Evolutionary conservation across 2,888 invertebrate species (phyloP).

Genomic region (Thecocarcelia acutangulata): DNA sequence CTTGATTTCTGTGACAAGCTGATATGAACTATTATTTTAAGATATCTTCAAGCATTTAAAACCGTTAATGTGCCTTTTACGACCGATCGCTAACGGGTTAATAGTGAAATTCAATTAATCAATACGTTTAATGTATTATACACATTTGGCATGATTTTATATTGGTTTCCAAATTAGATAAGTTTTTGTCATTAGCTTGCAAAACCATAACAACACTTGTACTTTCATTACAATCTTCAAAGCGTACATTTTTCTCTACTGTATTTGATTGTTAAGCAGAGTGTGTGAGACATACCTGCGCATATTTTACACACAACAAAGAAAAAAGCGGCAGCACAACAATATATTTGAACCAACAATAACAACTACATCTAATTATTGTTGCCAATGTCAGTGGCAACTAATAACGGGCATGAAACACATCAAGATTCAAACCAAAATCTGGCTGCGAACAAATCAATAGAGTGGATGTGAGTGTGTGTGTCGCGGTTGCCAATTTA

Average conservation of each 20-base stretch:
- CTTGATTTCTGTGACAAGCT: too few relatives aligned
- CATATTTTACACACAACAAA: constrained; percentile 18
- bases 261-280: not conserved
- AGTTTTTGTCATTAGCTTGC: constrained; percentile 21
- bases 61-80: not conserved
- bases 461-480: not conserved
- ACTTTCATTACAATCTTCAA: constrained; percentile 42
- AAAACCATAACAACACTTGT: constrained; percentile 30
- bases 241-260: constrained; percentile 33
- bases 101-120: constrained; percentile 52
- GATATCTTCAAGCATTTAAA: too few relatives aligned
- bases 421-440: constrained; percentile 39
- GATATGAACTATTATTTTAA: too few relatives aligned
- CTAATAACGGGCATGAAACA: constrained; percentile 43
- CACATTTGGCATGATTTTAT: constrained; percentile 46
- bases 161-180: constrained; percentile 8
- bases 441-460: constrained; percentile 36
- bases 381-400: constrained; percentile 66
- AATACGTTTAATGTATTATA: constrained; percentile 17
- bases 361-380: constrained; percentile 42
- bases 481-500: too few relatives aligned
- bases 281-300: constrained; percentile 1
- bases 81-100: constrained; percentile 15
- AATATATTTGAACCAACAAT: constrained; percentile 12
- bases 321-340: constrained; percentile 19